These are phyloP conservation scores for Strix uralensis DNA, from an alignment of 2,113 vertebrate genomes.

Conservation along the genomic window DNA sequence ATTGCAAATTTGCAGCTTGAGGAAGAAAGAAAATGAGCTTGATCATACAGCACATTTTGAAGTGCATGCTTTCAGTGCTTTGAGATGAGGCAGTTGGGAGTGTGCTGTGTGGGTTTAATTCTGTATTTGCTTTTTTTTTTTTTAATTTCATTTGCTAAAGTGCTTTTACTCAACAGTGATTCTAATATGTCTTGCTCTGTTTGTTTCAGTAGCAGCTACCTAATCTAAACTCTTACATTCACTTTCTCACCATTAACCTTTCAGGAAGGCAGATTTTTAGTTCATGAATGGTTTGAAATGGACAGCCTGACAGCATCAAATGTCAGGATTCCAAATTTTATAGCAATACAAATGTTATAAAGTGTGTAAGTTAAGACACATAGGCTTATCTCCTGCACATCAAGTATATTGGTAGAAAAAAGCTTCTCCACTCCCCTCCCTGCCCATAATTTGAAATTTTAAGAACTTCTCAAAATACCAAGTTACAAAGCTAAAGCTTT, in stretches of 20 bases:
- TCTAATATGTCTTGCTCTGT: constrained; percentile 51
- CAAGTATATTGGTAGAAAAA: background rate
- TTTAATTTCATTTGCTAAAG: constrained; percentile 31
- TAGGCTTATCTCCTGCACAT: background rate
- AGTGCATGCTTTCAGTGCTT: background rate
- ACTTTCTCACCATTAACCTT: constrained; percentile 27
- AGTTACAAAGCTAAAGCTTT: background rate
- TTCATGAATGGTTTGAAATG: constrained; percentile 21
- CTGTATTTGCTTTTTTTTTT: background rate
- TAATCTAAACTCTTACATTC: constrained; percentile 22
- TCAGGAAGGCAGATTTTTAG: constrained; percentile 22
- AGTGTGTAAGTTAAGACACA: background rate
- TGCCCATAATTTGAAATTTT: background rate
- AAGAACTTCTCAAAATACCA: background rate
- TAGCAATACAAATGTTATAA: background rate
- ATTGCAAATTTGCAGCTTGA: background rate
- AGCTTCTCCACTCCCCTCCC: background rate
- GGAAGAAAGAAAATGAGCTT: background rate
- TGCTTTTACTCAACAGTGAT: constrained; percentile 51
- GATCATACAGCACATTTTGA: background rate
- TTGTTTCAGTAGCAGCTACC: constrained; percentile 54
- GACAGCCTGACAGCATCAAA: background rate
- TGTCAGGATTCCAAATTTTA: background rate
- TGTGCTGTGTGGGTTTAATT: background rate
- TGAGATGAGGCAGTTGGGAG: constrained; percentile 19